Evolutionary conservation across 2,797 vertebrate genomes (phyloP), one percentile per base, ranked within the genome.

Genomic region (Clarias laeviceps): DNA sequence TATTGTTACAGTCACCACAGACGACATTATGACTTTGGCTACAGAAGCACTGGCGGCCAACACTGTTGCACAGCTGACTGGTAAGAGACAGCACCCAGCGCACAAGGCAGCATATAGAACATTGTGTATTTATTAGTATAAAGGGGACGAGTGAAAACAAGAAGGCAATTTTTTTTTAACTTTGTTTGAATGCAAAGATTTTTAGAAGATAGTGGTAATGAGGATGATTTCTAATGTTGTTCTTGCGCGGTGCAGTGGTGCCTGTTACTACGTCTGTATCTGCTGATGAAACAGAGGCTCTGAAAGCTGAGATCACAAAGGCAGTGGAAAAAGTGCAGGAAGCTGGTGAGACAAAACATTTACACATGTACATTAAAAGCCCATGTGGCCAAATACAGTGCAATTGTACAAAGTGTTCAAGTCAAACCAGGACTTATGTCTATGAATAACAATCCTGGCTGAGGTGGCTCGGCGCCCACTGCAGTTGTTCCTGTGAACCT

Each of bases 251-350:
- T 88, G 8, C 93, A 99, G 98, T 98, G 78, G 96, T 99, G 57
- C 98, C 98, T 0, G 96, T 99, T 56, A 94, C 96, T 0, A 91
- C 97, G 0, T 95, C 97, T 0, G 97, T 97, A 90, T 97, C 97
- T 0, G 97, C 96, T 0, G 98, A 99, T 0, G 97, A 98, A 91
- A 99, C 98, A 0, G 98, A 99, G 90, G 98, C 97, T 0, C 94
- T 99, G 20, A 99, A 99, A 93, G 98, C 97, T 0, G 98, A 99
- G 93, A 99, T 99, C 91, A 99, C 96, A 83, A 99, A 99, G 88
- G 98, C 98, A 0, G 98, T 99, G 88, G 98, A 99, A 88, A 97
- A 98, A 90, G 98, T 99, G 56, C 98, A 99, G 88, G 97, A 99
- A 92, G 97, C 97, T 93, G 98, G 98, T 99, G 92, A 94, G 94